A percentile compares a stretch with the other conserved stretches of the same genome.
Evolutionary conservation across 2,888 invertebrate genomes (phyloP).

Genomic region (Epirrhoe alternata): DNA sequence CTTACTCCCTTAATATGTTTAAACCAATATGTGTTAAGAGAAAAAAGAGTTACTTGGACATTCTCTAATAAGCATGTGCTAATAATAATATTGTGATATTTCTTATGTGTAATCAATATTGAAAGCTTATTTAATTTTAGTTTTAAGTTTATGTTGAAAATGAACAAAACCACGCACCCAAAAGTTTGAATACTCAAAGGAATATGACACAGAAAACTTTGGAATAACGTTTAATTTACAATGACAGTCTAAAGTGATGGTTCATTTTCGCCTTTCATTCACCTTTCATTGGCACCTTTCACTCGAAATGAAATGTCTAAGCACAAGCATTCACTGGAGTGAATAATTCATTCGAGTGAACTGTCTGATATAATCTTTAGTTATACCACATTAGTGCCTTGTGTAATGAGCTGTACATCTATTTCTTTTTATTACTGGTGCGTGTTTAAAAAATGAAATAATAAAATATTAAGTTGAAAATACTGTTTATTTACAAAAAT

Average conservation of each 20-base stretch:
- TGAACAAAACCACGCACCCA: background rate
- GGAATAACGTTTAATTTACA: too few species aligned
- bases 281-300: too few species aligned
- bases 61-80: background rate
- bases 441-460: background rate
- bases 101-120: background rate
- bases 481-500: slow-evolving; percentile 9
- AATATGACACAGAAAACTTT: background rate
- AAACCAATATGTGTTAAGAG: too few species aligned
- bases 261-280: too few species aligned
- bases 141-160: background rate
- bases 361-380: too few species aligned
- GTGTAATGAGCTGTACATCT: too few species aligned
- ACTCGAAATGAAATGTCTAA: too few species aligned
- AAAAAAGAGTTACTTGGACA: background rate
- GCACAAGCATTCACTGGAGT: too few species aligned
- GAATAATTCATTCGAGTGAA: too few species aligned
- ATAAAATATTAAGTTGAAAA: background rate
- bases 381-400: too few species aligned
- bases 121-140: background rate
- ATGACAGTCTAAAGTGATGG: too few species aligned
- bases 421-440: background rate
- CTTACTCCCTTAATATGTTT: too few species aligned
- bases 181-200: background rate
- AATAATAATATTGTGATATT: slow-evolving; percentile 14